phyloP scores from a whole-genome alignment of 2,797 vertebrate species.

The Bufotes viridis region DNA sequence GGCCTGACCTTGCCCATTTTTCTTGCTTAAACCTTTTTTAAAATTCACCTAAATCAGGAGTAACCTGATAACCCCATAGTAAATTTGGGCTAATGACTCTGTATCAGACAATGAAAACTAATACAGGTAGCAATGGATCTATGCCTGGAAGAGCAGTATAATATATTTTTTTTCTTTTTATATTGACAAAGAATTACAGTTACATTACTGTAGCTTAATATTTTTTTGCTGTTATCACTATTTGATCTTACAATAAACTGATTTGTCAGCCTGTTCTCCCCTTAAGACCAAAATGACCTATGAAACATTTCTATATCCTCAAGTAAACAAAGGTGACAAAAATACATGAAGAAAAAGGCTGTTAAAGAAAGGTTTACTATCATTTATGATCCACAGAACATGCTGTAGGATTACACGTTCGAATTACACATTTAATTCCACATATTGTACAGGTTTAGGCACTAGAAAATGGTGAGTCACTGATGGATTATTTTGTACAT shows the following conservation, averaged over 20 bases:
- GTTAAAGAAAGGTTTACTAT: slow-evolving; percentile 15
- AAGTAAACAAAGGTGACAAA: slow-evolving; percentile 18
- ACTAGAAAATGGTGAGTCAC: neutral
- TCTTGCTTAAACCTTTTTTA: too few relatives aligned
- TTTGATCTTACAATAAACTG: neutral
- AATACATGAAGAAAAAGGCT: neutral
- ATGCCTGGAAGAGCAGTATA: too few relatives aligned
- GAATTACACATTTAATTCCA: neutral
- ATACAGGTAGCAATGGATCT: too few relatives aligned
- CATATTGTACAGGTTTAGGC: neutral
- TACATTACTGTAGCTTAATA: neutral
- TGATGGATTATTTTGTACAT: neutral
- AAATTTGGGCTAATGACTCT: too few relatives aligned
- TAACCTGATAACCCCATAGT: too few relatives aligned
- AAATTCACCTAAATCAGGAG: too few relatives aligned
- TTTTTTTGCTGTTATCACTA: neutral
- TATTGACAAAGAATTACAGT: too few relatives aligned
- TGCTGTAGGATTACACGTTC: neutral
- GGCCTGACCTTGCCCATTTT: too few relatives aligned
- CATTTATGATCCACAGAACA: neutral
- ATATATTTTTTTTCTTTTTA: too few relatives aligned
- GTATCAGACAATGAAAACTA: too few relatives aligned
- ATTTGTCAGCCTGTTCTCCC: neutral
- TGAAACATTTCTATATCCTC: neutral
- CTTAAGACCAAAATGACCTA: slow-evolving; percentile 19